Evolutionary conservation across 2,797 vertebrate genomes (phyloP), one percentile per base, ranked within the genome.

Genomic region (Bryconaethiops microstoma): DNA sequence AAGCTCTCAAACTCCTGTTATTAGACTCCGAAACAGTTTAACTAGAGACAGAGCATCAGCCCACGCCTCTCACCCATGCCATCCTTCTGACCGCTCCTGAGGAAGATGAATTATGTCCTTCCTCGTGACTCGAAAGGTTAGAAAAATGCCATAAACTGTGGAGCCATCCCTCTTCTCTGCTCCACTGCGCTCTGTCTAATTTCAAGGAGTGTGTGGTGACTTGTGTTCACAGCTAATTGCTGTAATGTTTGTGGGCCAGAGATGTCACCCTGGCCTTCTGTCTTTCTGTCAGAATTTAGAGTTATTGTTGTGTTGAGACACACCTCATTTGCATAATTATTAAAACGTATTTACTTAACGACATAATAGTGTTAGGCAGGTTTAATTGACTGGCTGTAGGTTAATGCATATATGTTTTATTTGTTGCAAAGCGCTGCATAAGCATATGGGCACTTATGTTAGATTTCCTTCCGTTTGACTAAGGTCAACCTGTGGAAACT

Each of bases 91-190:
- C 50, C 6, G 59, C 40, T 73, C 45, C 77, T 73, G 77, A 84
- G 81, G 57, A 87, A 90, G 91, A 92, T 91, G 86, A 90, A 91
- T 91, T 82, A 88, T 65, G 83, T 12, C 64, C 19, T 65, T 39
- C 57, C 55, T 77, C 50, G 55, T 74, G 81, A 76, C 82, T 89
- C 82, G 84, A 83, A 87, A 89, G 82, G 87, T 87, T 85, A 82
- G 69, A 71, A 88, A 90, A 86, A 88, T 87, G 82, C 82, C 85
- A 21, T 72, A 29, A 74, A 76, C 55, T 82, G 85, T 75, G 78
- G 83, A 64, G 77, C 87, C 88, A 84, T 90, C 91, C 86, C 87
- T 92, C 88, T 91, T 82, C 80, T 50, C 40, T 62, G 85, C 87
- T 86, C 75, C 13, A 76, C 83, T 65, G 87, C 86, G 60, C 82